Evolutionary conservation across 1,140 invertebrate species (phyloP), one percentile per base, ranked within the genome.

Genomic region (Palaemon carinicauda): DNA sequence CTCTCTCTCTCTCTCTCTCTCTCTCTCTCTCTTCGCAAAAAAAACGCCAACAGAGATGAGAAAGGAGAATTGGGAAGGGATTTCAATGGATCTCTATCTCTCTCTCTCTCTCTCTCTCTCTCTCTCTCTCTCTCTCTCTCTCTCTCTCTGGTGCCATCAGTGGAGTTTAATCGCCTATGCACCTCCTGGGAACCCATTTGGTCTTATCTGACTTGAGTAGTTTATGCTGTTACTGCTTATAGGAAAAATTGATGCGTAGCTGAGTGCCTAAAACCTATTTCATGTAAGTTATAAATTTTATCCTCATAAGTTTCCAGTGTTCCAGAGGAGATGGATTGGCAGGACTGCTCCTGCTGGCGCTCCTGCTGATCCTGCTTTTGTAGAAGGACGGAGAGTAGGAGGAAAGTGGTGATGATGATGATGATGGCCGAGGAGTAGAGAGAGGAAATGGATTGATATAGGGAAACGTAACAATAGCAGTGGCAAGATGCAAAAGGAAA

Each of bases 281-380:
- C 81, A 53, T 83, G 81, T 83, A 83, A 83, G 71, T 83, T 83
- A 83, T 83, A 83, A 75, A 75, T 83, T 83, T 83, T 83, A 75
- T 77, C 73, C 51, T 54, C 81, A 33, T 75, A 83, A 83, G 81
- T 83, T 83, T 82, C 73, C 81, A 73, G 51, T 83, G 52, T 74
- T 83, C 71, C 71, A 50, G 81, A 53, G 81, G 52, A 75, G 71
- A 75, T 27, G 24, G 80, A 74, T 33, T 24, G 50, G 71, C 50
- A n/a, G 71, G 29, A 53, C 27, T 65, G 71, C 41, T 41, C 41
- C 41, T 41, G 41, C 41, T 41, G 41, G 3, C 12, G 41, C 41
- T 41, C 7, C 1, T 41, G 41, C 41, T 41, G 41, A 41, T 41
- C 41, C 41, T 41, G 12, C 41, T 51, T 33, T 51, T 31, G 65